Evolutionary conservation across 2,888 invertebrate species (phyloP).

Genomic region (Cactoblastis cactorum): DNA sequence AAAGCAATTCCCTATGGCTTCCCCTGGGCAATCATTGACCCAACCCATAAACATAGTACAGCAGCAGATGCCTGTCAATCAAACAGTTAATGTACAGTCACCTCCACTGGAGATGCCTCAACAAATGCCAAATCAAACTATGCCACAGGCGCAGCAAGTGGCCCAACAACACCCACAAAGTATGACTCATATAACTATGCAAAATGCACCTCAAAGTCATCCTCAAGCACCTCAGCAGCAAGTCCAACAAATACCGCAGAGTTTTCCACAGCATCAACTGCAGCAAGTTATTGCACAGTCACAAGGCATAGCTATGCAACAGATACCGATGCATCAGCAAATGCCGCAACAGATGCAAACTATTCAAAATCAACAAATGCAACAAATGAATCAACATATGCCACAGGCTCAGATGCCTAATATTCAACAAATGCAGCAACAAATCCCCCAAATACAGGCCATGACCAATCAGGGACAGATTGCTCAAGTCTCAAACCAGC

Average conservation of each 20-base stretch:
- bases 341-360: constrained; percentile 77
- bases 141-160: constrained; percentile 64
- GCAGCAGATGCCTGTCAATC: constrained; percentile 67
- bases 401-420: constrained; percentile 69
- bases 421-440: constrained; percentile 75
- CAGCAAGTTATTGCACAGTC: constrained; percentile 75
- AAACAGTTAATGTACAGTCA: constrained; percentile 71
- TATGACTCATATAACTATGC: constrained; percentile 75
- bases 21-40: constrained; percentile 73
- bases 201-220: constrained; percentile 58
- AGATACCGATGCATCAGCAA: constrained; percentile 75
- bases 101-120: constrained; percentile 75
- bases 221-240: constrained; percentile 64
- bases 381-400: constrained; percentile 71
- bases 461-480: constrained; percentile 70
- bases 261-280: constrained; percentile 75
- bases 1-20: constrained; percentile 75
- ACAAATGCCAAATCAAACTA: constrained; percentile 68
- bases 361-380: constrained; percentile 76
- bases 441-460: constrained; percentile 73
- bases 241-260: constrained; percentile 76
- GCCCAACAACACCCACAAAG: constrained; percentile 73
- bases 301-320: constrained; percentile 73
- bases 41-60: constrained; percentile 69
- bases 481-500: constrained; percentile 66